Evolutionary conservation across 1,140 invertebrate species (phyloP).

Genomic region (Pogonognathellus flavescens): DNA sequence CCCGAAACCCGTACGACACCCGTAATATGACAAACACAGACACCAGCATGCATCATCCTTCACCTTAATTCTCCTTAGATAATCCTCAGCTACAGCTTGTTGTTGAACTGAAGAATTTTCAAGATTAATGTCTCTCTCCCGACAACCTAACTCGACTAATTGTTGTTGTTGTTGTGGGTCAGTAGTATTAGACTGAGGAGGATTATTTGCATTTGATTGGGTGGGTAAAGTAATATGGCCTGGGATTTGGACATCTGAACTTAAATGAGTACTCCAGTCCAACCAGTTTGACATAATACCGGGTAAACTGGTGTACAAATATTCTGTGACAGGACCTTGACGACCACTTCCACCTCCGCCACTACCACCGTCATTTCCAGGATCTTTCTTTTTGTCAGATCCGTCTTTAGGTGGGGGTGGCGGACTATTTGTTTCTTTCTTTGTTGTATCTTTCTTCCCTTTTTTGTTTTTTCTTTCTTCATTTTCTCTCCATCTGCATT

Average conservation of each 20-base stretch:
- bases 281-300: conserved; percentile 83
- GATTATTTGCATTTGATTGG: conserved; percentile 28
- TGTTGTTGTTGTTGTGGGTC: background rate
- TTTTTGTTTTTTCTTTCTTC: conserved; percentile 62
- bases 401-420: conserved; percentile 68
- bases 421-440: conserved; percentile 68
- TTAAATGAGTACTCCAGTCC: conserved; percentile 85
- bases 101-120: conserved; percentile 35
- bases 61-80: conserved; percentile 58
- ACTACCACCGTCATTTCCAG: conserved; percentile 65
- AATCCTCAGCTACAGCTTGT: conserved; percentile 26
- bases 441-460: conserved; percentile 68
- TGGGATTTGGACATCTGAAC: conserved; percentile 64
- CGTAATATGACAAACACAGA: conserved; percentile 39
- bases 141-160: conserved; percentile 6
- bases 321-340: conserved; percentile 72
- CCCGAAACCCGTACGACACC: conserved; percentile 22
- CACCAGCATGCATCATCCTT: conserved; percentile 48
- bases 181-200: background rate
- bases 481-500: conserved; percentile 62
- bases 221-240: conserved; percentile 17
- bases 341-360: conserved; percentile 64
- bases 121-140: conserved; percentile 20
- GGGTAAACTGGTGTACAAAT: conserved; percentile 80
- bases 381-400: conserved; percentile 71